Percentiles rank a stretch among this genome's conserved stretches.
phyloP scores from a whole-genome alignment of 1,140 invertebrate species.

The Steinernema feltiae region DNA sequence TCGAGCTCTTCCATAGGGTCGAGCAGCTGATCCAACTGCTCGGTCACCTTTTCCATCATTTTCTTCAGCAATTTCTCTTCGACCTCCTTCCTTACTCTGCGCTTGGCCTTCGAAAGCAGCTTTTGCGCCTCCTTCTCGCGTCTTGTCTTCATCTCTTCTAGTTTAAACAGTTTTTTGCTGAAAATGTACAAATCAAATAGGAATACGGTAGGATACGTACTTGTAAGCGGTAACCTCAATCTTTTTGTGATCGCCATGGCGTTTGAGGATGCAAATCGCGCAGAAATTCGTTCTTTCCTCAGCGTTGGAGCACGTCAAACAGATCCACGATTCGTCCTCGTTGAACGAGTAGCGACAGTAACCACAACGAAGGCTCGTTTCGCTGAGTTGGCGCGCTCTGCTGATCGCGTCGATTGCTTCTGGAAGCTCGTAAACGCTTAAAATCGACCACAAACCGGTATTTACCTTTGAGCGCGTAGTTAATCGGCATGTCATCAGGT shows the following conservation, averaged over 20 bases:
- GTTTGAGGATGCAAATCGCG: background rate
- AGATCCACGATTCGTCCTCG: constrained; percentile 1
- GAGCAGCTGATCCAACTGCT: background rate
- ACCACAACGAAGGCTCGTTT: background rate
- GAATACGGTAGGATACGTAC: background rate
- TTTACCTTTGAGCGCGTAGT: background rate
- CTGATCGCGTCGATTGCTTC: background rate
- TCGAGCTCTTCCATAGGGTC: background rate
- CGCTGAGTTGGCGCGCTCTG: background rate
- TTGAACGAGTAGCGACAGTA: background rate
- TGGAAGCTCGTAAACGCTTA: background rate
- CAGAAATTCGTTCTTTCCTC: background rate
- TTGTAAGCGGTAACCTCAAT: background rate
- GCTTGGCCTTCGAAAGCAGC: background rate
- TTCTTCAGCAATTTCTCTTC: background rate
- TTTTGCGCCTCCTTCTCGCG: background rate
- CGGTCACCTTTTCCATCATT: background rate
- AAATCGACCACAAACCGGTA: background rate
- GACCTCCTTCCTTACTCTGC: background rate
- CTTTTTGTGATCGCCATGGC: background rate
- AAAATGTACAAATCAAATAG: background rate
- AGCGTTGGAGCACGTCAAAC: background rate
- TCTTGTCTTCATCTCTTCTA: background rate
- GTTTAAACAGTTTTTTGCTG: background rate
- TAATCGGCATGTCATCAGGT: background rate